These are phyloP conservation scores for Rhinopomastus cyanomelas DNA, from an alignment of 2,113 vertebrate species.

Conservation along the genomic window DNA sequence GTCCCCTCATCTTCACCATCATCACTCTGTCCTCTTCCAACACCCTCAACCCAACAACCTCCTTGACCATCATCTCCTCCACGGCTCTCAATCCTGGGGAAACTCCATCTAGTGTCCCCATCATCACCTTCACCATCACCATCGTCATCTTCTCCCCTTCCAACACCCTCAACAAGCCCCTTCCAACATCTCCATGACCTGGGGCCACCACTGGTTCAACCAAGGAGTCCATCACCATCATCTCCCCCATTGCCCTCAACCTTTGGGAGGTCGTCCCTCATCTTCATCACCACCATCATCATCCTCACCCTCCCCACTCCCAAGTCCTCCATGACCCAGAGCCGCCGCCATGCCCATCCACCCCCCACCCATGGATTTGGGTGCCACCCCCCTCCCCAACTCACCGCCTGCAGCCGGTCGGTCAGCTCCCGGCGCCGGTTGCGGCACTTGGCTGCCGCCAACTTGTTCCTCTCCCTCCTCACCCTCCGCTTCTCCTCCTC, in stretches of 20 bases:
- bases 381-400: neutral
- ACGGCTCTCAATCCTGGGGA: neutral
- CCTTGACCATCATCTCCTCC: too few species aligned
- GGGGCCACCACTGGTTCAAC: too few species aligned
- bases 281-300: too few species aligned
- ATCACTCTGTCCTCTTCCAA: neutral
- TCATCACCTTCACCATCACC: too few species aligned
- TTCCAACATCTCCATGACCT: neutral
- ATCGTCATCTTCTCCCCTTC: too few species aligned
- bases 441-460: constrained; percentile 93
- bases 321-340: too few species aligned
- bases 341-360: fast-evolving
- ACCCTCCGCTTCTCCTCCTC: constrained; percentile 94
- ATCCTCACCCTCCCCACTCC: too few species aligned
- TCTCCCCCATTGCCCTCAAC: neutral
- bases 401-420: constrained; percentile 92
- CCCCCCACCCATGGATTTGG: fast-evolving
- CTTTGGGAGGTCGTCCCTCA: neutral
- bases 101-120: too few species aligned
- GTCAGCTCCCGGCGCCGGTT: constrained; percentile 93
- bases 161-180: neutral
- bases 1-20: neutral
- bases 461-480: constrained; percentile 89
- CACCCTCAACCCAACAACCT: neutral
- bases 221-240: too few species aligned